Evolutionary conservation across 92 coral and sea anemone genomes (phyloP).

Genomic region (Phenganax marumi): DNA sequence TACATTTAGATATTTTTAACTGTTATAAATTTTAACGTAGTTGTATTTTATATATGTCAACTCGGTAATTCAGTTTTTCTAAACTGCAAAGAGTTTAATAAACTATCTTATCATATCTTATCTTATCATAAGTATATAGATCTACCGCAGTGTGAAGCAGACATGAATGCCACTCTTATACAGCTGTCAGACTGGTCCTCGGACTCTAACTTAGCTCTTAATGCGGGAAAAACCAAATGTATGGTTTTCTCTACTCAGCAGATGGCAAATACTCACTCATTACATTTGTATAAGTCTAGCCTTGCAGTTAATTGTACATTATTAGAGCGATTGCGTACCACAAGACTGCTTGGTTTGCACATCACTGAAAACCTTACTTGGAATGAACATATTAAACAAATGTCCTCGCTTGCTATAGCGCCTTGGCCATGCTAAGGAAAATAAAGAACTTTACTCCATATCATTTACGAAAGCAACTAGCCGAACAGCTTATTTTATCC

Average conservation of each 20-base stretch:
- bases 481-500: slow-evolving; percentile 20
- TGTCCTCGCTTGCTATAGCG: slow-evolving; percentile 46
- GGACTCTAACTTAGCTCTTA: neutral
- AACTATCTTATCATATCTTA: no score
- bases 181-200: slow-evolving; percentile 5
- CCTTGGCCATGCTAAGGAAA: slow-evolving; percentile 41
- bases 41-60: no score
- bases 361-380: slow-evolving; percentile 22
- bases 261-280: slow-evolving; percentile 2
- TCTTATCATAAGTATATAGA: neutral
- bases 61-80: no score
- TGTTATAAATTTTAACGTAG: no score
- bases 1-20: no score
- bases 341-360: slow-evolving; percentile 16
- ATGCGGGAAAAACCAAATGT: slow-evolving; percentile 11
- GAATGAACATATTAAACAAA: slow-evolving; percentile 48
- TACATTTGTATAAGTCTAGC: slow-evolving; percentile 15
- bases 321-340: neutral
- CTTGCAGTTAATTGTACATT: slow-evolving; percentile 9
- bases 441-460: slow-evolving; percentile 52
- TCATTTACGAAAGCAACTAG: slow-evolving; percentile 28
- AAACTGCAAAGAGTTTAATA: no score
- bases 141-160: neutral
- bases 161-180: neutral
- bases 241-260: no score